A percentile compares a stretch with the other conserved stretches of the same genome.
Evolutionary conservation across 2,888 invertebrate genomes (phyloP).

Genomic region (Pasiphila rectangulata): DNA sequence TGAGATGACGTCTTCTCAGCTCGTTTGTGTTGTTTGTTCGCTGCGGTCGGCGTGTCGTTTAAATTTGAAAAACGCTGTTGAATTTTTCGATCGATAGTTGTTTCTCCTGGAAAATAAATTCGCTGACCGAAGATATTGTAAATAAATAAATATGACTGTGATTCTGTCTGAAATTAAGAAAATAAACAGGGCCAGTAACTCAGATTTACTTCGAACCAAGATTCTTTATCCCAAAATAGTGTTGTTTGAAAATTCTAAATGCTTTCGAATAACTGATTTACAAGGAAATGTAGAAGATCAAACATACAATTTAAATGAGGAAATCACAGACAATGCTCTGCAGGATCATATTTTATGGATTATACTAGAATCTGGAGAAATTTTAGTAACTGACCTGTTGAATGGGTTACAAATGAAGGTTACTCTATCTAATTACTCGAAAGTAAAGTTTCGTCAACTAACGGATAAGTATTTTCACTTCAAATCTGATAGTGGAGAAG

Average conservation of each 20-base stretch:
- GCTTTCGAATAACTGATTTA: slow-evolving; percentile 45
- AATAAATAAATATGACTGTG: slow-evolving; percentile 28
- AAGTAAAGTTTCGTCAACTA: slow-evolving; percentile 46
- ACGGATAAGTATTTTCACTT: slow-evolving; percentile 44
- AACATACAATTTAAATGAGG: slow-evolving; percentile 41
- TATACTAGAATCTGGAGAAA: slow-evolving; percentile 51
- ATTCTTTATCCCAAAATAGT: slow-evolving; percentile 58
- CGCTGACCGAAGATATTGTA: too few species aligned
- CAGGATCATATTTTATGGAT: slow-evolving; percentile 58
- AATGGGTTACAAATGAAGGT: slow-evolving; percentile 45
- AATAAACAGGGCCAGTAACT: slow-evolving; percentile 11
- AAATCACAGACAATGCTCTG: slow-evolving; percentile 48
- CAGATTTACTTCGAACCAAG: slow-evolving; percentile 21
- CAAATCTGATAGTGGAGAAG: slow-evolving; percentile 62
- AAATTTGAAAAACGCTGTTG: too few species aligned
- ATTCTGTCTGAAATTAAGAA: slow-evolving; percentile 33
- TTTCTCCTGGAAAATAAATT: too few species aligned
- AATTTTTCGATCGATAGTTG: too few species aligned
- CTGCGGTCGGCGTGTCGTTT: too few species aligned
- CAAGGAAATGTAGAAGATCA: slow-evolving; percentile 29
- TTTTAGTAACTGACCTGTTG: slow-evolving; percentile 49
- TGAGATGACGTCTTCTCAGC: too few species aligned
- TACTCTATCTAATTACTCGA: slow-evolving; percentile 47
- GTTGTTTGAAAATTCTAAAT: slow-evolving; percentile 44
- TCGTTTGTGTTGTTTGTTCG: too few species aligned